Base-by-base conservation (phyloP, 1,140 invertebrate species). In the Helicoverpa zea region DNA sequence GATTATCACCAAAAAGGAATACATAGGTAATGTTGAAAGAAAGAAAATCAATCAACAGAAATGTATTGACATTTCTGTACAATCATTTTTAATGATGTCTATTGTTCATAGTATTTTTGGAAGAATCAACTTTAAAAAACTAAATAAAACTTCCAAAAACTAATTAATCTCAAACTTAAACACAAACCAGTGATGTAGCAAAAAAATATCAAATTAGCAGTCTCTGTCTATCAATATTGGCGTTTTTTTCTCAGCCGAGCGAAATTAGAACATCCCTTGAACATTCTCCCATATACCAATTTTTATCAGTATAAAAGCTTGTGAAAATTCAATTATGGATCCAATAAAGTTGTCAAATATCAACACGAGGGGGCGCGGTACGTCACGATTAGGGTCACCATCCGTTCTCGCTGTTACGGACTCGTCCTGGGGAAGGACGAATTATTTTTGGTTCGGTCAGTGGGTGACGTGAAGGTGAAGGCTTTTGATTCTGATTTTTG, bases 321-420 rank as follows among this genome's bases (percentile, higher is more conserved):
- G 83, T 87, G 86, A 86, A 87, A 90, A 91, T 91, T 91, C 88
- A 90, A 91, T 92, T 92, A 90, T 84, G 74, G 86, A 81, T 86
- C 87, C 87, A 88, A 89, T 90, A 89, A 89, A 87, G 83, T 89
- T 89, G 90, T 91, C 87, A 90, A 89, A 89, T 84, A 88, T 86
- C 87, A 88, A 85, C 84, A 85, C 61, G 79, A 83, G 70, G 75
- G 76, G 72, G 58, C 68, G 70, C 56, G 59, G 68, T 58, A 70
- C 54, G 77, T 61, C 76, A 79, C 35, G 76, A 79, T 79, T 79
- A 61, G 72, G 64, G 73, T 18, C 56, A 11, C 58, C 63, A 68
- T 29, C 59, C 59, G 59, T 54, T 77, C 61, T 9, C 14, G 43
- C 7, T 64, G 61, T 64, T 23, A 54, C 74, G 74, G 59, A 77